phyloP scores from a whole-genome alignment of 1,140 invertebrate species.

The Cylas formicarius region DNA sequence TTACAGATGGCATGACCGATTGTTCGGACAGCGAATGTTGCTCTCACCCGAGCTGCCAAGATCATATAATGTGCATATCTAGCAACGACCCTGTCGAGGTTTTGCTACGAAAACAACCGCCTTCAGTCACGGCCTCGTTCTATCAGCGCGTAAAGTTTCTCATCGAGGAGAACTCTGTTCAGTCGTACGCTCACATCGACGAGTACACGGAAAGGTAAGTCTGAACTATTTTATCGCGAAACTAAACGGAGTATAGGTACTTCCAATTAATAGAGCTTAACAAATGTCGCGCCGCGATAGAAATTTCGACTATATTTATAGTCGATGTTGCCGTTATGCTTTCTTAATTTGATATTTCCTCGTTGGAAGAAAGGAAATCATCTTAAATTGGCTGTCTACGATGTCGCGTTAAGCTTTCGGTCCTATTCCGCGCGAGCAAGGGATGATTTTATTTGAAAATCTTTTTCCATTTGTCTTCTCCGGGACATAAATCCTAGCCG shows the following conservation, averaged over 20 bases:
- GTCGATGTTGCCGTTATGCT: no score
- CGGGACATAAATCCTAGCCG: no score
- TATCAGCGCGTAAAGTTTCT: slow-evolving; percentile 97
- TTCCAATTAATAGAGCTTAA: slow-evolving; percentile 1
- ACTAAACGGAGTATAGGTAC: slow-evolving; percentile 19
- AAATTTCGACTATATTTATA: no score
- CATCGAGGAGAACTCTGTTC: slow-evolving; percentile 96
- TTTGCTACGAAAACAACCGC: slow-evolving; percentile 88
- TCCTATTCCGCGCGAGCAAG: no score
- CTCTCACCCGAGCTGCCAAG: slow-evolving; percentile 70
- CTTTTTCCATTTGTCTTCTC: no score
- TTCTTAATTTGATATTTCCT: no score
- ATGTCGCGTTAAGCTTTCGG: no score
- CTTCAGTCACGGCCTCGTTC: slow-evolving; percentile 92
- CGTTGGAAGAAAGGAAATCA: no score
- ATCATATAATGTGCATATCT: slow-evolving; percentile 88
- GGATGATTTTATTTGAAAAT: no score
- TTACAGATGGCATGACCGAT: slow-evolving; percentile 89
- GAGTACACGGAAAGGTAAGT: slow-evolving; percentile 97
- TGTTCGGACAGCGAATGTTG: slow-evolving; percentile 97
- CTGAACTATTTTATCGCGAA: slow-evolving; percentile 1
- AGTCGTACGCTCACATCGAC: slow-evolving; percentile 94
- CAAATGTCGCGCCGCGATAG: no score
- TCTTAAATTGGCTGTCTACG: no score
- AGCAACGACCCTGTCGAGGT: slow-evolving; percentile 94